phyloP scores from a whole-genome alignment of 1,140 invertebrate genomes.

The Caenorhabditis tropicalis region DNA sequence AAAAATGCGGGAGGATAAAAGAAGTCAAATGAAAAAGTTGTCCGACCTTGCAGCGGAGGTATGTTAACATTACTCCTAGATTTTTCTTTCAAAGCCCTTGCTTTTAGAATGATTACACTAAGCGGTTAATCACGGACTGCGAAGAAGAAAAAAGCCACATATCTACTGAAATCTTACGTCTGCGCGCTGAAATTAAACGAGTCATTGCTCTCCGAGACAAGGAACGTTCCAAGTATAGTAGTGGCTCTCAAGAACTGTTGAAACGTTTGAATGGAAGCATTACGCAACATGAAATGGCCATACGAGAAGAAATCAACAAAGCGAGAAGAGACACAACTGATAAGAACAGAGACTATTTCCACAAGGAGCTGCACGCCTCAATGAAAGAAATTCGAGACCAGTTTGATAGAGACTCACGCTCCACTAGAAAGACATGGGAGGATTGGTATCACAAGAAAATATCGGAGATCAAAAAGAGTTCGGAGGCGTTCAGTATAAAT shows the following conservation, averaged over 20 bases:
- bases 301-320: conserved; percentile 17
- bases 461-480: neutral
- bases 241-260: neutral
- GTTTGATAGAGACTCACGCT: neutral
- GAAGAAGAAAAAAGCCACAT: neutral
- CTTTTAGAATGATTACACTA: neutral
- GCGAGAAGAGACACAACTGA: conserved; percentile 11
- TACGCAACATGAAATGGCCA: neutral
- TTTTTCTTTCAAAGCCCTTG: too few species aligned
- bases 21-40: neutral
- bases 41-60: neutral
- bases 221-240: neutral
- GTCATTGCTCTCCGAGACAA: neutral
- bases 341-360: neutral
- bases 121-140: neutral
- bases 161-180: neutral
- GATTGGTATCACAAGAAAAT: conserved; percentile 30
- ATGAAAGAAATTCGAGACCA: neutral
- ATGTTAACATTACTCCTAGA: too few species aligned
- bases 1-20: neutral
- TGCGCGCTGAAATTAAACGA: neutral
- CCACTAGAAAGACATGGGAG: neutral
- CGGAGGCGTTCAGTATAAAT: neutral
- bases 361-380: neutral
- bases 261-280: neutral